A percentile compares a stretch with the other conserved stretches of the same genome.
Conservation (phyloP, 1,140 invertebrate genomes). For the Subanguina moxae region DNA sequence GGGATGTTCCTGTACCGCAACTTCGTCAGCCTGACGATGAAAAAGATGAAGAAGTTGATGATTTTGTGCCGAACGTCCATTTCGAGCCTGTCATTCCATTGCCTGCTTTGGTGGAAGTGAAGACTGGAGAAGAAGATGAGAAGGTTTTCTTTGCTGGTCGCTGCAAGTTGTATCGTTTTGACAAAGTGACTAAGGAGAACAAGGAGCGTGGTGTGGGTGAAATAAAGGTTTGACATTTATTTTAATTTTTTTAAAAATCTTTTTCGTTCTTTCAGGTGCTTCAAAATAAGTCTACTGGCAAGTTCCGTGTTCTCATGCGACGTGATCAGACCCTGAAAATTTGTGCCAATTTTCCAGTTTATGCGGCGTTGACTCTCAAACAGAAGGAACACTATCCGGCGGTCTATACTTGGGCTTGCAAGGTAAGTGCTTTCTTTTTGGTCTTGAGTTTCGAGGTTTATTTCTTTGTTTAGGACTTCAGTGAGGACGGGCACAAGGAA, state of each 20-base stretch:
- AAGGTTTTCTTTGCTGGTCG: slow-evolving; percentile 42
- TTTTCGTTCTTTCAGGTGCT: slow-evolving; percentile 12
- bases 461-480: too few relatives aligned
- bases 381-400: slow-evolving; percentile 14
- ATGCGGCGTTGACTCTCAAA: slow-evolving; percentile 15
- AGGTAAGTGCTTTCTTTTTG: neutral
- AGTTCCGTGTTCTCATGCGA: slow-evolving; percentile 60
- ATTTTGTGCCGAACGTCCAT: slow-evolving; percentile 41
- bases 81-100: slow-evolving; percentile 62
- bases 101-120: slow-evolving; percentile 59
- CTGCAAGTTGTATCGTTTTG: slow-evolving; percentile 48
- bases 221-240: slow-evolving; percentile 60
- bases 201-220: slow-evolving; percentile 63
- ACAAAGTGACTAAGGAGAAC: slow-evolving; percentile 58
- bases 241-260: neutral
- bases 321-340: slow-evolving; percentile 63
- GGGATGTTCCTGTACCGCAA: too few relatives aligned
- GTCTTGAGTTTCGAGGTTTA: too few relatives aligned
- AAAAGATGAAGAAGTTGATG: slow-evolving; percentile 24
- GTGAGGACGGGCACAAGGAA: neutral
- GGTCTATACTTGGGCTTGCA: slow-evolving; percentile 30
- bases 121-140: slow-evolving; percentile 54
- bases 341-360: slow-evolving; percentile 59
- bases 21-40: too few relatives aligned
- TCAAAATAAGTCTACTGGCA: slow-evolving; percentile 15